A percentile compares a stretch with the other conserved stretches of the same genome.
Evolutionary conservation across 2,888 invertebrate species (phyloP).

Genomic region (Theretra japonica): DNA sequence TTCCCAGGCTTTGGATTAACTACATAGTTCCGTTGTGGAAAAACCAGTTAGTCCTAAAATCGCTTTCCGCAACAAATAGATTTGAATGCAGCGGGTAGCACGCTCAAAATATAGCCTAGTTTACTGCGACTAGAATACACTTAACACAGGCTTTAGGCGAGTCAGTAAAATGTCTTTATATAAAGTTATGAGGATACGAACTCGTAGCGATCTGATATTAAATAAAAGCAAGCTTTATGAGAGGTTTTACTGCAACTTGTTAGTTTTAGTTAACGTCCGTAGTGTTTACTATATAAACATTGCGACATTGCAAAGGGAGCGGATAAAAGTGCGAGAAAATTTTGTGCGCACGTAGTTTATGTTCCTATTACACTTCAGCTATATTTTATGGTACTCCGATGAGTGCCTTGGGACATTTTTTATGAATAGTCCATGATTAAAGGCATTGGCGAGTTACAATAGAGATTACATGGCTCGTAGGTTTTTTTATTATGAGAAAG

Average conservation of each 20-base stretch:
- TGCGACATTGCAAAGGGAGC: slow-evolving; percentile 46
- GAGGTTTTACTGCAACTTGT: slow-evolving; percentile 37
- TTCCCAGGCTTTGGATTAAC: slow-evolving; percentile 20
- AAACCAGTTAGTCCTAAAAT: neutral
- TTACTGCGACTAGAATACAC: neutral
- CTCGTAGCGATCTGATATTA: neutral
- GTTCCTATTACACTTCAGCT: slow-evolving; percentile 50
- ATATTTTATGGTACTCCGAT: slow-evolving; percentile 54
- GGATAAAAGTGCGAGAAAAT: slow-evolving; percentile 48
- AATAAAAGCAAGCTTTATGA: slow-evolving; percentile 18
- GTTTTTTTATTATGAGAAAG: slow-evolving; percentile 14
- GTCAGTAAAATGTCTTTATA: neutral
- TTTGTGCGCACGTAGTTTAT: slow-evolving; percentile 53
- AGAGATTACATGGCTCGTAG: slow-evolving; percentile 22
- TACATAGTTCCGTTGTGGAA: neutral
- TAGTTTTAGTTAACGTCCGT: slow-evolving; percentile 42
- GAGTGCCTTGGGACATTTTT: slow-evolving; percentile 50
- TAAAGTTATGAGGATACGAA: neutral
- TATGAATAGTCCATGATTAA: slow-evolving; percentile 41
- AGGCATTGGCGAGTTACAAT: slow-evolving; percentile 29
- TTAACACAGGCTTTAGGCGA: neutral
- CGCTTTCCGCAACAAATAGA: neutral
- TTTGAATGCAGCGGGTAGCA: neutral
- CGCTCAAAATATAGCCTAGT: neutral
- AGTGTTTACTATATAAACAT: slow-evolving; percentile 34